These are phyloP conservation scores for Drosophila ananassae DNA, from an alignment of 1,140 invertebrate species.

Conservation along the genomic window DNA sequence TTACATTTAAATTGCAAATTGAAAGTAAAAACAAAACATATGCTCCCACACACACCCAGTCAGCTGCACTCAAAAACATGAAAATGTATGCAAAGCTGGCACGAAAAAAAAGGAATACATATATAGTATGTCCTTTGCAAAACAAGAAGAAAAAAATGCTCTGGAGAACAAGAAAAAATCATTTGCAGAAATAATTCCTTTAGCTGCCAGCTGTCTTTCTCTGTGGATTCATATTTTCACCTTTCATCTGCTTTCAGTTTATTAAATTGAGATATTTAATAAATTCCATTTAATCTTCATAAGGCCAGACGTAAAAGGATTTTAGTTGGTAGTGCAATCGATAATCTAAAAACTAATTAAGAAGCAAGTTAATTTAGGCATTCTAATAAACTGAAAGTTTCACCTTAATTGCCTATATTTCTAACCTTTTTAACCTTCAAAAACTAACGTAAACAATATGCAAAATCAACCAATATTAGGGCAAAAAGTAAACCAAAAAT, in stretches of 20 bases:
- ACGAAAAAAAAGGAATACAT: constrained; percentile 22
- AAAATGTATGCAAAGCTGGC: constrained; percentile 60
- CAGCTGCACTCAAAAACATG: constrained; percentile 10
- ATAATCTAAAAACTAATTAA: neutral
- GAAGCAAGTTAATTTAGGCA: constrained; percentile 8
- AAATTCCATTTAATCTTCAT: constrained; percentile 30
- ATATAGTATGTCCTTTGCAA: constrained; percentile 11
- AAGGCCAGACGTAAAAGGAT: constrained; percentile 15
- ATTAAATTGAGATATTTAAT: constrained; percentile 54
- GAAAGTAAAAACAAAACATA: constrained; percentile 51
- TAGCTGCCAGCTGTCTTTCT: constrained; percentile 16
- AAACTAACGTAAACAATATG: constrained; percentile 4
- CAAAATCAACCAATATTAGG: neutral
- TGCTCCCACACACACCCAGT: constrained; percentile 22
- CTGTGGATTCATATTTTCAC: constrained; percentile 5
- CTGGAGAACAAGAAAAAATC: constrained; percentile 33
- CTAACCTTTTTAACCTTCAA: neutral
- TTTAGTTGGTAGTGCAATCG: constrained; percentile 10
- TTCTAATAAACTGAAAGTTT: neutral
- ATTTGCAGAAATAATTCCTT: constrained; percentile 69
- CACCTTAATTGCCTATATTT: neutral
- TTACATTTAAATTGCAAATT: constrained; percentile 81
- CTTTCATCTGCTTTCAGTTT: constrained; percentile 22
- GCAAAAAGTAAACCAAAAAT: neutral
- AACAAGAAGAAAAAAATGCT: neutral